Conservation (phyloP, 1,140 invertebrate species). For the Galendromus occidentalis region DNA sequence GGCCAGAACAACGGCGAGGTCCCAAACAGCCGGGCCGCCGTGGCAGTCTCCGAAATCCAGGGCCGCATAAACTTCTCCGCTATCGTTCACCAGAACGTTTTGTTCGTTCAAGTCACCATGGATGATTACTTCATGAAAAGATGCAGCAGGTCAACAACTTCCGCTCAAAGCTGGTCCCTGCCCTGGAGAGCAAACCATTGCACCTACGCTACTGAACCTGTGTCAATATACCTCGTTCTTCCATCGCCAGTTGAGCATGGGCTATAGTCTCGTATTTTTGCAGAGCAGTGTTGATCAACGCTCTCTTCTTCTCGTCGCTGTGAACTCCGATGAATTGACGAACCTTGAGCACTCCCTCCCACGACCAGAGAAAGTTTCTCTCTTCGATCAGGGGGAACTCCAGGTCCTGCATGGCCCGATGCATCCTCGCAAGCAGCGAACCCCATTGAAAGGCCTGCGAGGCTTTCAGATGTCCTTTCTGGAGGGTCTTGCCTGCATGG, state of each 20-base stretch:
- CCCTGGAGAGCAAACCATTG: too few relatives aligned
- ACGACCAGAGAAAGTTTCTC: background rate
- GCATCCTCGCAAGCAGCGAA: background rate
- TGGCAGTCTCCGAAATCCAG: slow-evolving; percentile 17
- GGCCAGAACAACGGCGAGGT: slow-evolving; percentile 15
- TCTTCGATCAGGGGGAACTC: background rate
- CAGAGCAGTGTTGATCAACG: too few relatives aligned
- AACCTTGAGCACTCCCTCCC: background rate
- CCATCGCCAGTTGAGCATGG: too few relatives aligned
- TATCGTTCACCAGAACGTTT: slow-evolving; percentile 15
- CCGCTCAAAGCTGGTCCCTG: too few relatives aligned
- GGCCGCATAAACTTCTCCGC: background rate
- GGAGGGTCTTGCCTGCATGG: background rate
- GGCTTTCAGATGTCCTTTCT: background rate
- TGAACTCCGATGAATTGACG: too few relatives aligned
- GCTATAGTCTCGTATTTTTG: too few relatives aligned
- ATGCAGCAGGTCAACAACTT: too few relatives aligned
- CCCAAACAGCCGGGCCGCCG: slow-evolving; percentile 14
- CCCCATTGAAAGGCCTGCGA: background rate
- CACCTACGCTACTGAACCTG: too few relatives aligned
- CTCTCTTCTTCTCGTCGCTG: too few relatives aligned
- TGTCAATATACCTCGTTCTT: too few relatives aligned
- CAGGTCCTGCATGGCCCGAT: background rate
- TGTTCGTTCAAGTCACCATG: slow-evolving; percentile 18
- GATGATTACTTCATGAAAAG: background rate